These are phyloP conservation scores for Arremon aurantiirostris DNA, from an alignment of 2,797 vertebrate genomes.

Conservation along the genomic window DNA sequence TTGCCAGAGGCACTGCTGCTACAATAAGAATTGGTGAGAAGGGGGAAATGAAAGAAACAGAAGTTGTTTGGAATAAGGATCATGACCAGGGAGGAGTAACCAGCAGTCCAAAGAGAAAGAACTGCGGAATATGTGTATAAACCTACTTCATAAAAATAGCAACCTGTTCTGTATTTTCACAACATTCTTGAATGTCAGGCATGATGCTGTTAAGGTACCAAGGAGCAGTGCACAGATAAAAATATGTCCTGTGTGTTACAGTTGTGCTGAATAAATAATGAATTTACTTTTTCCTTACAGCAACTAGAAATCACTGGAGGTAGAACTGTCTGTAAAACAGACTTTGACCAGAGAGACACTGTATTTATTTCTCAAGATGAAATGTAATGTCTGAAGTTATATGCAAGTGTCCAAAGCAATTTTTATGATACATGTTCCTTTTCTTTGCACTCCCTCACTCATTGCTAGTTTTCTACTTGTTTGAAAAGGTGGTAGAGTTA, in stretches of 20 bases:
- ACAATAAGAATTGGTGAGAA: neutral
- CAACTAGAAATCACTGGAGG: neutral
- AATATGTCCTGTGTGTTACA: neutral
- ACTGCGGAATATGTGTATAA: neutral
- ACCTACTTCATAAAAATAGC: neutral
- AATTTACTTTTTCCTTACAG: neutral
- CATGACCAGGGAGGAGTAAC: neutral
- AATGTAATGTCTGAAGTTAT: neutral
- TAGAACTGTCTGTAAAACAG: neutral
- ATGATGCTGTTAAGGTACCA: neutral
- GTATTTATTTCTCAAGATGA: neutral
- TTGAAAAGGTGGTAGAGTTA: neutral
- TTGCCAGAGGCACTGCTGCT: neutral
- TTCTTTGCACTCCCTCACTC: accelerated
- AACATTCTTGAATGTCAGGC: neutral
- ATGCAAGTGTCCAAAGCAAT: neutral
- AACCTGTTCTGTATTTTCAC: neutral
- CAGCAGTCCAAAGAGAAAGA: neutral
- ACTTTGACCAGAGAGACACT: neutral
- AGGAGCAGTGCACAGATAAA: neutral
- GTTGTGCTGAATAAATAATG: neutral
- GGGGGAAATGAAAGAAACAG: neutral
- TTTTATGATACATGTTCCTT: neutral
- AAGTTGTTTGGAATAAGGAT: neutral
- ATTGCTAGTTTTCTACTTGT: neutral